phyloP scores from a whole-genome alignment of 2,888 invertebrate genomes.

The Perizoma affinitatum region DNA sequence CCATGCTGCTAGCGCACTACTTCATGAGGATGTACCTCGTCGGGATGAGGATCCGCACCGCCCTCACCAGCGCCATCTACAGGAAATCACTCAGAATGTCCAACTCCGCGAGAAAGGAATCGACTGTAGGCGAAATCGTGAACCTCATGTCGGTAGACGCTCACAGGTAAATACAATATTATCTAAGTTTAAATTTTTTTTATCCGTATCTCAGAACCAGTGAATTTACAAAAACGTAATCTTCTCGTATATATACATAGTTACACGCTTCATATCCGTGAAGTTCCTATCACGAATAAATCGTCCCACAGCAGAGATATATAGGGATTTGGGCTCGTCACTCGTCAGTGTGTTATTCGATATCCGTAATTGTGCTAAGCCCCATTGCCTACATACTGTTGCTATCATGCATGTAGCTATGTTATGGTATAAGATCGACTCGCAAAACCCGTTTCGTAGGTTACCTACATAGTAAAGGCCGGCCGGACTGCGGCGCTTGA shows the following conservation, averaged over 20 bases:
- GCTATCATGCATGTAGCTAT: constrained; percentile 17
- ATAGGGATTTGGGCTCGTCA: constrained; percentile 8
- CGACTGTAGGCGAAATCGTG: constrained; percentile 95
- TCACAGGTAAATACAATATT: constrained; percentile 81
- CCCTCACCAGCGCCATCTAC: constrained; percentile 95
- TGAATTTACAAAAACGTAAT: constrained; percentile 2
- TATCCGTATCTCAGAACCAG: no score
- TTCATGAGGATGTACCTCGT: constrained; percentile 96
- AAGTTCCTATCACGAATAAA: not conserved
- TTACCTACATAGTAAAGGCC: constrained; percentile 23
- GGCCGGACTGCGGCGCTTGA: constrained; percentile 13
- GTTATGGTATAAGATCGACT: constrained; percentile 21
- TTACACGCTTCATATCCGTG: constrained; percentile 1
- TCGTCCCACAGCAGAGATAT: not conserved
- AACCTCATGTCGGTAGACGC: constrained; percentile 97
- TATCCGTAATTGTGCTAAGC: constrained; percentile 15
- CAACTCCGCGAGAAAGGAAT: constrained; percentile 90
- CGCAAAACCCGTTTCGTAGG: constrained; percentile 37
- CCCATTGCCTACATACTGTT: constrained; percentile 18
- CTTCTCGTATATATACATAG: not conserved
- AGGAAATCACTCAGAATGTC: constrained; percentile 93
- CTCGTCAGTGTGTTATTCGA: constrained; percentile 22
- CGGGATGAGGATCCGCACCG: constrained; percentile 95
- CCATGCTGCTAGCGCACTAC: constrained; percentile 94
- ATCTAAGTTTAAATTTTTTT: no score